Percentiles rank a stretch among this genome's conserved stretches.
Evolutionary conservation across 1,140 invertebrate species (phyloP).

Genomic region (Philotrypesis tridentata): DNA sequence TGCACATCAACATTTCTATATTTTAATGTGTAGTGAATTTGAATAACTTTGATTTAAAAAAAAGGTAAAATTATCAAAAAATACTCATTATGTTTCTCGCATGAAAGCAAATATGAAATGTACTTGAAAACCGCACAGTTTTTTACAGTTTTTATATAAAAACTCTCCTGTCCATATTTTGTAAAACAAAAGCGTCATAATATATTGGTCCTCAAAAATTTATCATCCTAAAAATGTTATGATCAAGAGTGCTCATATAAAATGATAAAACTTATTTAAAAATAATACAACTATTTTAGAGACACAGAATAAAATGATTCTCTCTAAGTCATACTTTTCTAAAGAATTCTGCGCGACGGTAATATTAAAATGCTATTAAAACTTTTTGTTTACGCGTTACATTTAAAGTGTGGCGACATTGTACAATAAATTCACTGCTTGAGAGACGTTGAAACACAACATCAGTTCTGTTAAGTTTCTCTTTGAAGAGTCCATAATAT

Average conservation of each 20-base stretch:
- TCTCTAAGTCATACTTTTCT: neutral
- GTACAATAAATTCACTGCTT: slow-evolving; percentile 1
- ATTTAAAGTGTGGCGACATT: neutral
- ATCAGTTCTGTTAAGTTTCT: slow-evolving; percentile 72
- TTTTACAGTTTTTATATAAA: slow-evolving; percentile 30
- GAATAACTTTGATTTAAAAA: slow-evolving; percentile 6
- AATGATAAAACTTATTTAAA: slow-evolving; percentile 15
- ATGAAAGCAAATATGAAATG: slow-evolving; percentile 15
- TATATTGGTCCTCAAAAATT: slow-evolving; percentile 34
- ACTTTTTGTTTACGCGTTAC: slow-evolving; percentile 8
- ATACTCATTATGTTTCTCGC: neutral
- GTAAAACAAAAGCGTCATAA: slow-evolving; percentile 16
- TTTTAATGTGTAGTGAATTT: neutral
- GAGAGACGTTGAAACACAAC: neutral
- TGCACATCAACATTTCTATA: neutral
- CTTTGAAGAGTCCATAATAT: slow-evolving; percentile 87
- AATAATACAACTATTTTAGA: neutral
- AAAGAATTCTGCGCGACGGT: neutral
- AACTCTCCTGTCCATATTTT: slow-evolving; percentile 29
- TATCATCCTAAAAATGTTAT: slow-evolving; percentile 28
- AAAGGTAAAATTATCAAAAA: slow-evolving; percentile 35
- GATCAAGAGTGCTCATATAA: neutral
- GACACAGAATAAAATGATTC: neutral
- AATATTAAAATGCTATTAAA: slow-evolving; percentile 7
- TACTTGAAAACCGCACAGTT: neutral